Evolutionary conservation across 2,888 invertebrate genomes (phyloP), one percentile per base, ranked within the genome.

Genomic region (Neoaliturus tenellus): DNA sequence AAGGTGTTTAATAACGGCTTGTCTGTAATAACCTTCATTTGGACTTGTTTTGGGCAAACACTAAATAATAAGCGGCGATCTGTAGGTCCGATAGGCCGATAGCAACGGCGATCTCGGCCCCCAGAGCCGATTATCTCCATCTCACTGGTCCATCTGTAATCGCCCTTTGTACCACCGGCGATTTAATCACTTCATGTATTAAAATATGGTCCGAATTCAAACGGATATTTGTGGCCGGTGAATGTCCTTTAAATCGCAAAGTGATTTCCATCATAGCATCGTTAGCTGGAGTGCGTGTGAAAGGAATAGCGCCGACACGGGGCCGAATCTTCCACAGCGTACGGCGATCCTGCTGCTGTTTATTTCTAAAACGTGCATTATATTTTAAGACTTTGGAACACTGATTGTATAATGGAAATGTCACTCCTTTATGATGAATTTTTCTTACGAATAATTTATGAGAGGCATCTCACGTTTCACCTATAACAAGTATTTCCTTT

Each of bases 11-110:
- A 82, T 82, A 82, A 71, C 81, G 69, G 17, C 51, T 44, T 35
- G 81, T 33, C 73, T 5, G 73, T 82, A 82, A 82, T 82, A 82
- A 73, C 82, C 82, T 82, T 82, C 82, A 82, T 82, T 73, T 82
- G 81, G 81, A 81, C 81, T 81, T 81, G 81, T 81, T 81, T 81
- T 81, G 58, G 81, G 82, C 82, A 82, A 82, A 82, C 82, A 82
- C 73, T 82, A 82, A 82, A 82, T 82, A 82, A 73, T 82, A 82
- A 73, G 73, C 44, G 41, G 44, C 33, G 82, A 71, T 82, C 51
- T 71, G 73, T 25, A 55, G 73, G 39, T 39, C 55, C 82, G 78
- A 55, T 82, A 73, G 44, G 80, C 20, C 58, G n/a, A n/a, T n/a
- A n/a, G n/a, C n/a, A n/a, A n/a, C n/a, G n/a, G n/a, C n/a, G n/a